A percentile compares a stretch with the other conserved stretches of the same genome.
phyloP scores from a whole-genome alignment of 1,140 invertebrate genomes.

The Platyscapa corneri region DNA sequence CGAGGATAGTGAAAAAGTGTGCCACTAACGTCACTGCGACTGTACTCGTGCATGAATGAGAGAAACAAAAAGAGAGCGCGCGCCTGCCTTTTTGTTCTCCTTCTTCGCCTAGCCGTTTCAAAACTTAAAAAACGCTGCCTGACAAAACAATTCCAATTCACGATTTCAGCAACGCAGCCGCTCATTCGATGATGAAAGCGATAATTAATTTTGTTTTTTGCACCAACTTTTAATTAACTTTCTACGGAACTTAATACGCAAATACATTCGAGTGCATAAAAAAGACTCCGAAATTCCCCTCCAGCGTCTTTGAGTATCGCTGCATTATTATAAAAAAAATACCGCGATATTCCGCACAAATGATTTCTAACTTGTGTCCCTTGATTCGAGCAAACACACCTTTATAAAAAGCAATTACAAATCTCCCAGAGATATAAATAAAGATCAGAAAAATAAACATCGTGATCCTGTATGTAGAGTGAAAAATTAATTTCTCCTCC shows the following conservation, averaged over 20 bases:
- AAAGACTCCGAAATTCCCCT: too few species aligned
- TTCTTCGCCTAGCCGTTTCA: constrained; percentile 26
- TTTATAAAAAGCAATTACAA: too few species aligned
- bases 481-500: too few species aligned
- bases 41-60: not conserved
- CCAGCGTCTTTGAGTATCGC: too few species aligned
- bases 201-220: constrained; percentile 46
- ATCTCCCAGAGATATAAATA: too few species aligned
- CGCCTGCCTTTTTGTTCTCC: constrained; percentile 33
- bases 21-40: not conserved
- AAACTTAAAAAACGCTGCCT: constrained; percentile 20
- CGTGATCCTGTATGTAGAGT: too few species aligned
- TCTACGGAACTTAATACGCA: not conserved
- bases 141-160: constrained; percentile 35
- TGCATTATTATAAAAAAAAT: too few species aligned
- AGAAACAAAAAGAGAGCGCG: not conserved
- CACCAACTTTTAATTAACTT: constrained; percentile 44
- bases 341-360: too few species aligned
- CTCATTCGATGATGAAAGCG: not conserved
- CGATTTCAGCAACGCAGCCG: constrained; percentile 15
- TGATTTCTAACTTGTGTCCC: too few species aligned
- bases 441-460: too few species aligned
- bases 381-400: too few species aligned
- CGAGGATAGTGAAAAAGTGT: constrained; percentile 28
- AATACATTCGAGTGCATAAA: not conserved